Evolutionary conservation across 2,113 vertebrate species (phyloP).

Genomic region (mouse (Mus musculus)): DNA sequence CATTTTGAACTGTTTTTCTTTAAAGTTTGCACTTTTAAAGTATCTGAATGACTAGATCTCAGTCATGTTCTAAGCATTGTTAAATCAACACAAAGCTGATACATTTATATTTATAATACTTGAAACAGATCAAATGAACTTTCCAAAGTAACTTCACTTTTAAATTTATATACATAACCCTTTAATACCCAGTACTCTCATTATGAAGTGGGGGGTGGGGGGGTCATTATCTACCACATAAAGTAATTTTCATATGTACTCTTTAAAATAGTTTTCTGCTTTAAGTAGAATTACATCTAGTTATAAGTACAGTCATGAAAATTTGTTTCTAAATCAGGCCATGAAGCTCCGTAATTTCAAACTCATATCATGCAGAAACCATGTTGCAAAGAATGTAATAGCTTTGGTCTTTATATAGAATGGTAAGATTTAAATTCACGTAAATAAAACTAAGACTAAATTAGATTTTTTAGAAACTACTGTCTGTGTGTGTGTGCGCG

Average conservation of each 20-base stretch:
- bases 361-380: slow-evolving; percentile 19
- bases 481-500: background rate
- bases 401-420: slow-evolving; percentile 37
- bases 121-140: slow-evolving; percentile 33
- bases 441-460: slow-evolving; percentile 18
- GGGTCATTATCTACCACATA: background rate
- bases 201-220: background rate
- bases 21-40: slow-evolving; percentile 45
- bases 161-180: background rate
- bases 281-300: slow-evolving; percentile 36
- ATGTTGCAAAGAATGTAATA: slow-evolving; percentile 17
- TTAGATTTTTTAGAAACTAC: background rate
- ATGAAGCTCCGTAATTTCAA: slow-evolving; percentile 31
- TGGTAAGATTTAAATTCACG: slow-evolving; percentile 38
- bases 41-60: background rate
- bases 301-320: background rate
- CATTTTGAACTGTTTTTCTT: slow-evolving; percentile 12
- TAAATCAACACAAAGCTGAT: slow-evolving; percentile 15
- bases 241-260: slow-evolving; percentile 35
- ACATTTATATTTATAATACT: background rate
- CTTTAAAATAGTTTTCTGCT: slow-evolving; percentile 1
- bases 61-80: slow-evolving; percentile 17
- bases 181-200: background rate
- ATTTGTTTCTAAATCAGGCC: slow-evolving; percentile 44
- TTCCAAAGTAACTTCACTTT: slow-evolving; percentile 48